These are phyloP conservation scores for Anaspis maculata DNA, from an alignment of 2,888 invertebrate species.

Conservation along the genomic window DNA sequence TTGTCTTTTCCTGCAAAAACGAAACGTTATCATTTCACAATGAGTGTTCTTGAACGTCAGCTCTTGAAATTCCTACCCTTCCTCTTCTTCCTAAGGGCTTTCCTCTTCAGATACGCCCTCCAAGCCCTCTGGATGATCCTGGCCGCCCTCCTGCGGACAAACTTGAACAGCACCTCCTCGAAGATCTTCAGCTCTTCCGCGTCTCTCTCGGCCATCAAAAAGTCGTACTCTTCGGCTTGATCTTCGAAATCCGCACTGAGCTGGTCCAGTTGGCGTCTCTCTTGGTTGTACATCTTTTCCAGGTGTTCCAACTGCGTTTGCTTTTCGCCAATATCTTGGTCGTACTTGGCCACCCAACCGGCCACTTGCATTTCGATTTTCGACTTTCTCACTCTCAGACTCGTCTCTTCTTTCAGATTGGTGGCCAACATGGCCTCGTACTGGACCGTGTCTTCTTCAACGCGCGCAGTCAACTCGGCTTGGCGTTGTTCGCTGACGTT, in stretches of 20 bases:
- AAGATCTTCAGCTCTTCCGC: conserved; percentile 50
- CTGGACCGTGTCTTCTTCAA: conserved; percentile 38
- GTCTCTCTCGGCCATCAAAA: conserved; percentile 51
- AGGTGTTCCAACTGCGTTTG: conserved; percentile 48
- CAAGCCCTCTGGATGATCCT: conserved; percentile 32
- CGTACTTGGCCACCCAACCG: conserved; percentile 53
- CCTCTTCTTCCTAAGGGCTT: background rate
- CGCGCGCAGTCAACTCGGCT: conserved; percentile 46
- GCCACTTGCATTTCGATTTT: conserved; percentile 51
- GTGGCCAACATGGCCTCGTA: conserved; percentile 43
- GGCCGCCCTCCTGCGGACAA: conserved; percentile 28
- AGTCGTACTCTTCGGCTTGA: conserved; percentile 48
- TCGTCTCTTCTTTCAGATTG: conserved; percentile 48
- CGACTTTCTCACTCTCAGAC: conserved; percentile 46
- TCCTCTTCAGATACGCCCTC: background rate
- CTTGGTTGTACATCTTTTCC: conserved; percentile 42
- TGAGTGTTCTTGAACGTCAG: no score
- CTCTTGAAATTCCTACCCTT: no score
- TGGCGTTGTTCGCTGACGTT: conserved; percentile 44
- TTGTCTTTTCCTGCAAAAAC: no score
- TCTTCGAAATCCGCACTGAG: conserved; percentile 34
- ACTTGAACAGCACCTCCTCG: conserved; percentile 41
- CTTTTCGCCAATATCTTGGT: conserved; percentile 51
- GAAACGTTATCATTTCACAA: no score
- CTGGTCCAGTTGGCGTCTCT: conserved; percentile 41